Evolutionary conservation across 2,888 invertebrate genomes (phyloP).

Genomic region (Synergus gifuensis): DNA sequence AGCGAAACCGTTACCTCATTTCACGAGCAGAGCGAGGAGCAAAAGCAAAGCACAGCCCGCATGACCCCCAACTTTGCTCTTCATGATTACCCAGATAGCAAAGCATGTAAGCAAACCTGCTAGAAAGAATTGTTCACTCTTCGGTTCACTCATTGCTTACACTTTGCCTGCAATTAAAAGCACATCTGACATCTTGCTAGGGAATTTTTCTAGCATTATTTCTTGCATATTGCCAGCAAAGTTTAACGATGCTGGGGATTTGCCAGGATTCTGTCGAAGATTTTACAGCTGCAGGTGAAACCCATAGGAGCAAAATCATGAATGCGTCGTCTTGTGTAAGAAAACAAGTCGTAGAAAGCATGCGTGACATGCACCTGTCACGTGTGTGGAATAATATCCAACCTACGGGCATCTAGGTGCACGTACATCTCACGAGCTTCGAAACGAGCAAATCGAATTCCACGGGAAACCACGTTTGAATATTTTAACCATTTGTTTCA

Average conservation of each 20-base stretch:
- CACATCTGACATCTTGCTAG: too few species aligned
- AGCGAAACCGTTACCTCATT: slow-evolving; percentile 40
- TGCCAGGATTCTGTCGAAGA: background rate
- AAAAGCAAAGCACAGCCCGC: background rate
- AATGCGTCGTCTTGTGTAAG: slow-evolving; percentile 27
- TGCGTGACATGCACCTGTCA: slow-evolving; percentile 40
- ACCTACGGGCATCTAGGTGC: slow-evolving; percentile 28
- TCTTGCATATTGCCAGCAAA: background rate
- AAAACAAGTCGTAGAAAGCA: slow-evolving; percentile 37
- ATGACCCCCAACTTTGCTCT: background rate
- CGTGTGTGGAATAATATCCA: slow-evolving; percentile 25
- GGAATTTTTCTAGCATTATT: background rate
- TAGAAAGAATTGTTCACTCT: too few species aligned
- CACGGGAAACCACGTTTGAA: slow-evolving; percentile 32
- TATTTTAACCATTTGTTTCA: slow-evolving; percentile 37
- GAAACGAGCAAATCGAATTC: slow-evolving; percentile 25
- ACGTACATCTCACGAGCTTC: slow-evolving; percentile 9
- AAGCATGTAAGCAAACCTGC: background rate
- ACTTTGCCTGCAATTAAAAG: too few species aligned
- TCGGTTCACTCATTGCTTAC: background rate
- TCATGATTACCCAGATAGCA: background rate
- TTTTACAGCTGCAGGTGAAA: slow-evolving; percentile 36
- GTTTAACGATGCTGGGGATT: background rate
- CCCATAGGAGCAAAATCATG: slow-evolving; percentile 8
- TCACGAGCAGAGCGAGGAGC: slow-evolving; percentile 3